phyloP scores from a whole-genome alignment of 2,797 vertebrate species.

The Danio kyathit region DNA sequence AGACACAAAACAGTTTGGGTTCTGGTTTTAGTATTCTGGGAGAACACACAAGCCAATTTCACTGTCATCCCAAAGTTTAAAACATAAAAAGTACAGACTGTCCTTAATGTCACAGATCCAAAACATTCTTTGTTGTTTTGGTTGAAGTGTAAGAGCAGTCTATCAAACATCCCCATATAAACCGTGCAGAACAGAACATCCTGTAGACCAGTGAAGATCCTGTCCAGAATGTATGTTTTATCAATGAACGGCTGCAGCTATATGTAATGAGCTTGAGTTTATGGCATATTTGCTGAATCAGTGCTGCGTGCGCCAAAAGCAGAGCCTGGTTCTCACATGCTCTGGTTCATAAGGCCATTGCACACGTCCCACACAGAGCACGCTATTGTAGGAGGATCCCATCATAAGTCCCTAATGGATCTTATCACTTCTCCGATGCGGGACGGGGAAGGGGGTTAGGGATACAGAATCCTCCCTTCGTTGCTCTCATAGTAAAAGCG shows the following conservation, averaged over 20 bases:
- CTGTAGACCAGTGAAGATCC: slow-evolving; percentile 17
- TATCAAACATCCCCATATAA: slow-evolving; percentile 4
- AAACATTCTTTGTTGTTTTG: slow-evolving; percentile 1
- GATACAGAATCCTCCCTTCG: slow-evolving; percentile 51
- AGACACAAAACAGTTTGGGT: background rate
- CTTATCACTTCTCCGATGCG: slow-evolving; percentile 50
- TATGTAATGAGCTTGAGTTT: slow-evolving; percentile 10
- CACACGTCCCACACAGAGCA: slow-evolving; percentile 54
- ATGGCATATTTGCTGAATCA: slow-evolving; percentile 38
- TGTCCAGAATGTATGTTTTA: slow-evolving; percentile 23
- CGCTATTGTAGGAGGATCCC: slow-evolving; percentile 57
- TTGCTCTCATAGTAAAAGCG: slow-evolving; percentile 56
- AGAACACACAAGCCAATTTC: background rate
- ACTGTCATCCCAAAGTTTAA: background rate
- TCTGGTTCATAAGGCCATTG: slow-evolving; percentile 53
- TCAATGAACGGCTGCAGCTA: slow-evolving; percentile 22
- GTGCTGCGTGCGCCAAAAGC: slow-evolving; percentile 32
- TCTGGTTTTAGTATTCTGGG: slow-evolving; percentile 9
- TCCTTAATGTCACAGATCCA: slow-evolving; percentile 17
- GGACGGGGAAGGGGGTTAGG: slow-evolving; percentile 19
- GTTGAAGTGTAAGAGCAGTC: background rate
- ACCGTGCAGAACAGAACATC: slow-evolving; percentile 13
- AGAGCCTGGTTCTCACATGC: slow-evolving; percentile 54
- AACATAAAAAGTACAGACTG: slow-evolving; percentile 8
- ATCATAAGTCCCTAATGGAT: slow-evolving; percentile 59